phyloP scores from a whole-genome alignment of 2,113 vertebrate species.

The Aegithalos caudatus region DNA sequence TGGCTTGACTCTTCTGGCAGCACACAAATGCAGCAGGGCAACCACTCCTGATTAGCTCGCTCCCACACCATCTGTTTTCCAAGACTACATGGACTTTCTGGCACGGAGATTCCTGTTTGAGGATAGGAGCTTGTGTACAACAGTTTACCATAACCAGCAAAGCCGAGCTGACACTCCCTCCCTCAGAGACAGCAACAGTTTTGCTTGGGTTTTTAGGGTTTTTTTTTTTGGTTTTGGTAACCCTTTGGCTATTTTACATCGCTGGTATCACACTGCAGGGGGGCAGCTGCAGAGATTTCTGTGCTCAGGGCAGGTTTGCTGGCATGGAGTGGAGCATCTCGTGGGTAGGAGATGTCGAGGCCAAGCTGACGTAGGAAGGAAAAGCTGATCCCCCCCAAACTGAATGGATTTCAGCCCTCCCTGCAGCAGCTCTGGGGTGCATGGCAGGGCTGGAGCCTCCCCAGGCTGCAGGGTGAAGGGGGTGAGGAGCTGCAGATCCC shows the following conservation, averaged over 20 bases:
- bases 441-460: not conserved
- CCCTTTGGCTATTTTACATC: not conserved
- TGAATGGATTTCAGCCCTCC: not conserved
- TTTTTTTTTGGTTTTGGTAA: not conserved
- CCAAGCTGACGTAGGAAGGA: not conserved
- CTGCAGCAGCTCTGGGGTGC: not conserved
- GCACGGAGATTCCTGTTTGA: conserved; percentile 33
- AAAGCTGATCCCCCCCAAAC: not conserved
- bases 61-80: conserved; percentile 57
- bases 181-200: conserved; percentile 19
- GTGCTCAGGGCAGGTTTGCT: not conserved
- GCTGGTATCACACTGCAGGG: not conserved
- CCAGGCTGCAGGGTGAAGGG: not conserved
- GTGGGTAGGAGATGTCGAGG: not conserved
- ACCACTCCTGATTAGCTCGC: conserved; percentile 24
- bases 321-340: not conserved
- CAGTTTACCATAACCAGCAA: conserved; percentile 51
- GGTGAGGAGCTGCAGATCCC: not conserved
- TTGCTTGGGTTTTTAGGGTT: not conserved
- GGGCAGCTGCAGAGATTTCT: not conserved
- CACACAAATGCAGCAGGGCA: conserved; percentile 22
- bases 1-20: conserved; percentile 46
- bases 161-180: conserved; percentile 34
- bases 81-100: conserved; percentile 43
- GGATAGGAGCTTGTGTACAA: conserved; percentile 45